Evolutionary conservation across 1,140 invertebrate genomes (phyloP), one percentile per base, ranked within the genome.

Genomic region (Heliothis subflexa): DNA sequence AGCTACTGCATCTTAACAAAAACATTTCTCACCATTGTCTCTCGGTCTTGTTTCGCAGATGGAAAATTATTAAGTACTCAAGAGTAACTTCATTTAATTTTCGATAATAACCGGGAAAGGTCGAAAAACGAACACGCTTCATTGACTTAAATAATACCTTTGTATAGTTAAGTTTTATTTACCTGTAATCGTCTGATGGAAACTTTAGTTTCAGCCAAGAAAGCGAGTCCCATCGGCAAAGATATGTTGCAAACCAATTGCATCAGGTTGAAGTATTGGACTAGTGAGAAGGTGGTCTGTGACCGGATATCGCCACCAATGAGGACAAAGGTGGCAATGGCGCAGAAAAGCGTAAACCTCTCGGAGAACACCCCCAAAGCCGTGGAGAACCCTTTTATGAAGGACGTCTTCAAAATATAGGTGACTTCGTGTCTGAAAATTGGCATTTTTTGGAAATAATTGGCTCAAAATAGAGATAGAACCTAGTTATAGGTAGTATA

Each of bases 191-290:
- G 91, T 77, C 94, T 95, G 14, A 97, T 93, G 0, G 97, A 97
- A 3, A 97, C 96, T 82, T 95, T 91, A 2, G 96, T 93, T 87
- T 97, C 96, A 14, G 96, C 95, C 3, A 94, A 88, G 40, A 88
- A 92, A 13, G 95, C 88, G 12, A 97, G 88, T 3, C 96, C 97
- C 83, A 95, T 86, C 2, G 97, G 97, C 88, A 96, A 97, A 78
- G 96, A 95, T 78, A 97, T 96, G 13, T 97, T 97, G 94, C 97
- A 96, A 25, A 96, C 96, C 2, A 96, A 86, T 82, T 97, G 96
- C 33, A 98, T 86, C 59, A 96, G 95, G 88, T 98, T 97, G 86
- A 97, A 97, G 83, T 97, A 96, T 72, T 97, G 96, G 33, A 97
- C 96, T 78, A 97, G 94, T 11, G 97, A 96, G 89, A 97, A 98